Evolutionary conservation across 2,888 invertebrate genomes (phyloP), one percentile per base, ranked within the genome.

Genomic region (Linnaemya tessellans): DNA sequence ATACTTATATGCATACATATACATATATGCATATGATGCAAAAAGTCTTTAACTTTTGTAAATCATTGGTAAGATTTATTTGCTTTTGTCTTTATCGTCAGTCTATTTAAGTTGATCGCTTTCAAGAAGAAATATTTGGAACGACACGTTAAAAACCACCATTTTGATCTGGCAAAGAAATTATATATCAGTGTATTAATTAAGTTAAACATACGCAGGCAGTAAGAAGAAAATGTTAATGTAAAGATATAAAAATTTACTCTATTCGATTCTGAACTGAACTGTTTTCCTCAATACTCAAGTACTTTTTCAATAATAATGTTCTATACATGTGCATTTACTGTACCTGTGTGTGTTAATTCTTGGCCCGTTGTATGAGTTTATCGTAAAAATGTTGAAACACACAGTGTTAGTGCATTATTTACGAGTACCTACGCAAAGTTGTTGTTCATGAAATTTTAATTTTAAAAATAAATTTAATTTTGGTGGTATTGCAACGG

Each of bases 371-470:
- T 20, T 67, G 11, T 64, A 65, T n/a, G n/a, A n/a, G n/a, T n/a
- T n/a, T 56, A 41, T 65, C 18, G 43, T 54, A 20, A 58, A 73
- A 49, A 41, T 43, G 22, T 64, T 60, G 41, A 38, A 30, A 15
- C 20, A 41, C 71, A 73, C 65, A 67, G 38, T 35, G 22, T 75
- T 54, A 65, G 30, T 79, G 51, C 65, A 22, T 13, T 71, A 73
- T 60, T 77, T 74, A 78, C 68, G 64, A 64, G 80, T 87, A 88
- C 87, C 87, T 87, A 88, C 87, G 88, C 88, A 87, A 87, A 88
- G 87, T 87, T 88, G 88, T 88, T 87, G 87, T 86, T 87, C 87
- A 87, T 88, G 87, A 88, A 88, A 80, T 73, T 79, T 30, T 54
- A 82, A 74, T 67, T 86, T 86, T 84, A 81, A 86, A 86, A 87